Evolutionary conservation across 2,113 vertebrate species (phyloP).

Genomic region (Vanacampus margaritifer): DNA sequence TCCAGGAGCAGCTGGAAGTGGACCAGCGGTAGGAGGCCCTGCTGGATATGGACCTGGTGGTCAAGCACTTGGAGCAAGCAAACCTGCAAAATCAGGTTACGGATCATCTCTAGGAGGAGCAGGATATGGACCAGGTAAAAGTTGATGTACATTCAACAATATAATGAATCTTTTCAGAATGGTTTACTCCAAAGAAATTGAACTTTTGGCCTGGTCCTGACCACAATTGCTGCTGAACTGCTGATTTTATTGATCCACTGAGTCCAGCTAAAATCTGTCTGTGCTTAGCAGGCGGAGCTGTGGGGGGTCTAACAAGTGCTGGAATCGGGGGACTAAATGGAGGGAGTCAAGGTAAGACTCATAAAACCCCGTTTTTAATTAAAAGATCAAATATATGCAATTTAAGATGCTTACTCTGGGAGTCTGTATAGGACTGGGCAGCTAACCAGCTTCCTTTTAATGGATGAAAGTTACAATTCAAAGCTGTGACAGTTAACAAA

Average conservation of each 20-base stretch:
- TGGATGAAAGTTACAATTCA: too few relatives aligned
- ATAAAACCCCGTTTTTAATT: background rate
- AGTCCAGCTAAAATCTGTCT: background rate
- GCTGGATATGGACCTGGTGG: slow-evolving; percentile 52
- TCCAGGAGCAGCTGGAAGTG: slow-evolving; percentile 5
- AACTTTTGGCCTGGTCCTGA: background rate
- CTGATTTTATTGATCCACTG: background rate
- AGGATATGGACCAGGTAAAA: slow-evolving; percentile 54
- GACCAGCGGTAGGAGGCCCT: slow-evolving; percentile 25
- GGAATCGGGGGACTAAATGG: slow-evolving; percentile 40
- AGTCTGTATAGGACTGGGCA: too few relatives aligned
- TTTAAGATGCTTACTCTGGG: background rate
- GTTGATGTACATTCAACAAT: background rate
- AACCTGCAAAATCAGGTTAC: slow-evolving; percentile 62
- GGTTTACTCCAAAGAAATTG: background rate
- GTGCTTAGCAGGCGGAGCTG: slow-evolving; percentile 33
- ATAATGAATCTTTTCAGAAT: background rate
- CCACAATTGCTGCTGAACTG: background rate
- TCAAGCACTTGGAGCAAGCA: slow-evolving; percentile 49
- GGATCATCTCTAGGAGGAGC: slow-evolving; percentile 44
- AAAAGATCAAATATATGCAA: background rate
- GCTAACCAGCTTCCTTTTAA: background rate
- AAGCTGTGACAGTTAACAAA: background rate
- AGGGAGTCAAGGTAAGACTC: slow-evolving; percentile 32
- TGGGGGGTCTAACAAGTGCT: slow-evolving; percentile 23